phyloP scores from a whole-genome alignment of 2,888 invertebrate species.

The Amphiduros pacificus region DNA sequence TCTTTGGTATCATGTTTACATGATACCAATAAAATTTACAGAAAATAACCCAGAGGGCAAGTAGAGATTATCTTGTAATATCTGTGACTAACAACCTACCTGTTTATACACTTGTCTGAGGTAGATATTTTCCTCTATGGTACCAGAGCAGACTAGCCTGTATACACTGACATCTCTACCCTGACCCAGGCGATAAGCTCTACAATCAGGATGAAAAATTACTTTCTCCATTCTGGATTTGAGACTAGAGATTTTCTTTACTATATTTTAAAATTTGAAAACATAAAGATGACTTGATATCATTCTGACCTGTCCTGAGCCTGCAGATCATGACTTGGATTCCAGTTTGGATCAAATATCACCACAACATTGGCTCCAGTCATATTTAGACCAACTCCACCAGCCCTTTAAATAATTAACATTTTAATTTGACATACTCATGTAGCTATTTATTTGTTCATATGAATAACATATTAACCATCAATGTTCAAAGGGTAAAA shows the following conservation, averaged over 20 bases:
- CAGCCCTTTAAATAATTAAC: constrained; percentile 39
- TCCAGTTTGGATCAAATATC: constrained; percentile 60
- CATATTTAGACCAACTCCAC: constrained; percentile 56
- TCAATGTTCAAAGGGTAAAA: neutral
- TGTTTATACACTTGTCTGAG: constrained; percentile 58
- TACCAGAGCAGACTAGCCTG: constrained; percentile 52
- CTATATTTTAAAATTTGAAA: too few species aligned
- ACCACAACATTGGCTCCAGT: constrained; percentile 57
- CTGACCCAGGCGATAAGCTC: constrained; percentile 57
- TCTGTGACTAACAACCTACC: too few species aligned
- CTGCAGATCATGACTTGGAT: constrained; percentile 58
- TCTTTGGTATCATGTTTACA: too few species aligned
- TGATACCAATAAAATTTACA: too few species aligned
- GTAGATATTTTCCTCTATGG: constrained; percentile 58
- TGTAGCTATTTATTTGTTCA: neutral
- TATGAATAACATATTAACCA: neutral
- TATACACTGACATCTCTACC: constrained; percentile 53
- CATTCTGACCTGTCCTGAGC: constrained; percentile 57
- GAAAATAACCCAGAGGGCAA: too few species aligned
- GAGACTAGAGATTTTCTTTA: too few species aligned
- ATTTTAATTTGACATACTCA: neutral
- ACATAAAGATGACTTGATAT: too few species aligned
- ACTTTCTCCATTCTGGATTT: too few species aligned
- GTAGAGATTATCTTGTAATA: too few species aligned
- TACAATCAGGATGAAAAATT: too few species aligned